These are phyloP conservation scores for Muraenolepis orangiensis DNA, from an alignment of 2,797 vertebrate genomes.

Conservation along the genomic window DNA sequence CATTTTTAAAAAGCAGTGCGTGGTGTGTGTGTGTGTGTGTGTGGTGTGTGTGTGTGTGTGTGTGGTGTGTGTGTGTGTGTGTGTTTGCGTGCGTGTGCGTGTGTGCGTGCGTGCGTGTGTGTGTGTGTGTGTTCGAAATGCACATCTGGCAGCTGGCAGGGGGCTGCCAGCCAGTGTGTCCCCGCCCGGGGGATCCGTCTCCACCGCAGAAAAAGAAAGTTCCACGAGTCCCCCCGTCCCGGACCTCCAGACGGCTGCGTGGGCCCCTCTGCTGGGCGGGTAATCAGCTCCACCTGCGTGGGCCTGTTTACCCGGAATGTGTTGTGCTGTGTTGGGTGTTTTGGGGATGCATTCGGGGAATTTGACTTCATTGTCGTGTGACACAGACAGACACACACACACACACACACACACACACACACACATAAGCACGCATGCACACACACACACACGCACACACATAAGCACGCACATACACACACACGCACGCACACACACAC, in stretches of 20 bases:
- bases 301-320: slow-evolving; percentile 55
- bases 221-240: slow-evolving; percentile 63
- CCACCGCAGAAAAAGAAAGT: slow-evolving; percentile 72
- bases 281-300: slow-evolving; percentile 64
- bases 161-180: slow-evolving; percentile 63
- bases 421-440: too few relatives aligned
- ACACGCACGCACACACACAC: not conserved
- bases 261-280: slow-evolving; percentile 63
- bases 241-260: slow-evolving; percentile 75
- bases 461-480: too few relatives aligned
- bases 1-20: not conserved
- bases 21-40: too few relatives aligned
- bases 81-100: too few relatives aligned
- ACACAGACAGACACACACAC: too few relatives aligned
- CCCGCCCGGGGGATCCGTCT: slow-evolving; percentile 44
- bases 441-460: too few relatives aligned
- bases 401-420: too few relatives aligned
- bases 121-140: not conserved
- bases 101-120: too few relatives aligned
- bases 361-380: slow-evolving; percentile 44
- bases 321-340: slow-evolving; percentile 59
- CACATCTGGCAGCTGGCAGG: slow-evolving; percentile 64
- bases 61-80: too few relatives aligned
- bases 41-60: too few relatives aligned
- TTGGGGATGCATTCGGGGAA: slow-evolving; percentile 53